Evolutionary conservation across 2,113 vertebrate genomes (phyloP).

Genomic region (Cephalopholis sonnerati): DNA sequence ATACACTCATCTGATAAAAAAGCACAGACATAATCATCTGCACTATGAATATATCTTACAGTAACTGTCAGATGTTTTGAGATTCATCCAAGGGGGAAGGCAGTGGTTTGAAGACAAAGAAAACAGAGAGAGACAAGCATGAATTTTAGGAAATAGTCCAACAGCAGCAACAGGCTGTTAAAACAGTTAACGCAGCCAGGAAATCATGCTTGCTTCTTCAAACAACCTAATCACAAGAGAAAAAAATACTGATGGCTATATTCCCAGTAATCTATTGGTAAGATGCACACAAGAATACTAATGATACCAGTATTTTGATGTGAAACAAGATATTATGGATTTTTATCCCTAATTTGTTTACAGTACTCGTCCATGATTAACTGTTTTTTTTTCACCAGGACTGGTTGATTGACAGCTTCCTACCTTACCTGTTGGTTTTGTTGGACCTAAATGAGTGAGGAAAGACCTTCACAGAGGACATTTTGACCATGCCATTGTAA

Average conservation of each 20-base stretch:
- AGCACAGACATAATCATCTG: not conserved
- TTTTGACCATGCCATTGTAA: not conserved
- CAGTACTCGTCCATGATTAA: not conserved
- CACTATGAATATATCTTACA: not conserved
- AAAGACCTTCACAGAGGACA: not conserved
- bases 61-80: not conserved
- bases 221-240: not conserved
- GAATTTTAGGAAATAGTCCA: not conserved
- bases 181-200: not conserved
- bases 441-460: not conserved
- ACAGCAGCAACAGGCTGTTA: conserved; percentile 2
- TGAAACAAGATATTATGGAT: not conserved
- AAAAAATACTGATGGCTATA: not conserved
- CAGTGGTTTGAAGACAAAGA: conserved; percentile 7
- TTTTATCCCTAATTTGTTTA: not conserved
- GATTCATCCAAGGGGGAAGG: not conserved
- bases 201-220: conserved; percentile 1
- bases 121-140: not conserved
- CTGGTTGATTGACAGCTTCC: not conserved
- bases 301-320: not conserved
- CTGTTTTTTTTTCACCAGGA: not conserved
- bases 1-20: not conserved
- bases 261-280: not conserved
- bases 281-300: not conserved
- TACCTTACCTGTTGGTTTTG: not conserved